A percentile compares a stretch with the other conserved stretches of the same genome.
These are phyloP conservation scores for Eupeodes latifasciatus DNA, from an alignment of 2,888 invertebrate genomes.

Conservation along the genomic window DNA sequence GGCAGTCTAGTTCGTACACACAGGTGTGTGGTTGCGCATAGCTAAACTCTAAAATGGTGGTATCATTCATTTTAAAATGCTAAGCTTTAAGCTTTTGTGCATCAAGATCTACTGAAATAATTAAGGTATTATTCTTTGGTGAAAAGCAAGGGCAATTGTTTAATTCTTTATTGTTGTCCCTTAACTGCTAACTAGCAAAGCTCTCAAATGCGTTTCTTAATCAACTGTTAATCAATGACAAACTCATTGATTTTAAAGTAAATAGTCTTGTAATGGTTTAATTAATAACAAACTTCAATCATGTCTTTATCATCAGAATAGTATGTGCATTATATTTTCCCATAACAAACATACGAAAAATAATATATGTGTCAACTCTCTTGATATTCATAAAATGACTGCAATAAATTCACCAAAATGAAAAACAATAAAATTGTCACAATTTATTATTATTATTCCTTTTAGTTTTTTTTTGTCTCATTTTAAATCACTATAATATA, in stretches of 20 bases:
- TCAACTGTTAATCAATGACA: no score
- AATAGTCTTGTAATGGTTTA: conserved; percentile 7
- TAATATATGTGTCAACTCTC: conserved; percentile 21
- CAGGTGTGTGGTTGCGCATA: no score
- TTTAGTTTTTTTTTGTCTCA: conserved; percentile 23
- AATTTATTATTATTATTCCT: conserved; percentile 40
- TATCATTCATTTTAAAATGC: no score
- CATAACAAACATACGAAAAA: background rate
- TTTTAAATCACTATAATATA: conserved; percentile 60
- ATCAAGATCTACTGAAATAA: no score
- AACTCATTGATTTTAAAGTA: background rate
- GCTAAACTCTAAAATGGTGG: no score
- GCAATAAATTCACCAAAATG: conserved; percentile 42
- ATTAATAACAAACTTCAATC: conserved; percentile 13
- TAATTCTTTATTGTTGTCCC: background rate
- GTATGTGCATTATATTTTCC: background rate
- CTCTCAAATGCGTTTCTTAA: no score
- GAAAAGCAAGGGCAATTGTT: no score
- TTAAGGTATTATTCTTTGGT: no score
- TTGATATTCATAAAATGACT: conserved; percentile 29
- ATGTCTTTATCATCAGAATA: conserved; percentile 6
- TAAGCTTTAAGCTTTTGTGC: no score
- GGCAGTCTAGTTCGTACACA: no score
- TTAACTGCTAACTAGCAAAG: no score
- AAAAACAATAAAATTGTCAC: conserved; percentile 66